These are phyloP conservation scores for Hermodice carunculata DNA, from an alignment of 2,888 invertebrate genomes.

Conservation along the genomic window DNA sequence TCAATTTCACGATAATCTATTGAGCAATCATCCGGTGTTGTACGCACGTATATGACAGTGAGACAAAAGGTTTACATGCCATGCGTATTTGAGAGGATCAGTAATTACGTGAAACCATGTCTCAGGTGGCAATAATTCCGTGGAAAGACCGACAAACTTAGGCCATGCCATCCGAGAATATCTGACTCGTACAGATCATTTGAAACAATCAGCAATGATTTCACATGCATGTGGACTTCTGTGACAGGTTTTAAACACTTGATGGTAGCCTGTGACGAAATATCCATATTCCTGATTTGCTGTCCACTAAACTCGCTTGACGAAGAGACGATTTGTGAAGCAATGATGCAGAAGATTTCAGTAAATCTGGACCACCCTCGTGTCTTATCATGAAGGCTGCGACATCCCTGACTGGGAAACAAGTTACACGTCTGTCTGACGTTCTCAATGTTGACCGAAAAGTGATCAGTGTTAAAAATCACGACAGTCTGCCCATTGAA, in stretches of 20 bases:
- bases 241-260: neutral
- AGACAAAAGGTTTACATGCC: neutral
- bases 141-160: neutral
- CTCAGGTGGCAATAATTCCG: neutral
- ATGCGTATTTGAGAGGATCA: neutral
- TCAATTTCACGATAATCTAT: neutral
- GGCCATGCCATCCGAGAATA: conserved; percentile 5
- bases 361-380: neutral
- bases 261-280: neutral
- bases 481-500: too few relatives aligned
- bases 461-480: too few relatives aligned
- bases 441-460: too few relatives aligned
- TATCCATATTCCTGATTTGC: neutral
- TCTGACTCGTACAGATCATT: neutral
- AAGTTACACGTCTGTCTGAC: neutral
- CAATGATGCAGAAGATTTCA: neutral
- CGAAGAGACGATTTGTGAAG: neutral
- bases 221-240: neutral
- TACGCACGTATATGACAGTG: conserved; percentile 3
- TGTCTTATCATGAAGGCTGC: neutral
- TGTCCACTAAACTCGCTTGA: neutral
- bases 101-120: conserved; percentile 4
- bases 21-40: neutral
- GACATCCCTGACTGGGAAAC: neutral
- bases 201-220: neutral